phyloP scores from a whole-genome alignment of 2,113 vertebrate species.

The Pelobates fuscus region DNA sequence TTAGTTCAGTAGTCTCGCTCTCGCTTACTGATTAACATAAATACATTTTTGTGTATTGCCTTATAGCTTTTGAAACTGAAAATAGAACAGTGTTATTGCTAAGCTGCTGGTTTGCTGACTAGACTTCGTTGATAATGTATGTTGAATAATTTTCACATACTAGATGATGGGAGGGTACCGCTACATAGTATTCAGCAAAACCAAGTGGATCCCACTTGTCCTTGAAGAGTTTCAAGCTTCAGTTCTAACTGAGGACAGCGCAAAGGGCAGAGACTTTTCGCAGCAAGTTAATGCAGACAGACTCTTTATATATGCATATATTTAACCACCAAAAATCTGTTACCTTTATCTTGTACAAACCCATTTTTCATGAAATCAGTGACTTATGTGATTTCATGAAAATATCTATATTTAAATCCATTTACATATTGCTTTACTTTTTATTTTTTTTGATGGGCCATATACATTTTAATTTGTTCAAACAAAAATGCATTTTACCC shows the following conservation, averaged over 20 bases:
- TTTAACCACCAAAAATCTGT: neutral
- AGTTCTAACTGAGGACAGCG: constrained; percentile 54
- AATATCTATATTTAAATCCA: too few relatives aligned
- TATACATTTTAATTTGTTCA: too few relatives aligned
- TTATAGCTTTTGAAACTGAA: constrained; percentile 1
- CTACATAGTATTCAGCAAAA: constrained; percentile 53
- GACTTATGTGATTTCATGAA: too few relatives aligned
- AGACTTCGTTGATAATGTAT: constrained; percentile 41
- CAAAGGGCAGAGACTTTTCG: constrained; percentile 22
- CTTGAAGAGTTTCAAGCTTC: constrained; percentile 52
- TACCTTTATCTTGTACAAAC: too few relatives aligned
- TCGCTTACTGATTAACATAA: neutral
- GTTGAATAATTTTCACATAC: constrained; percentile 53
- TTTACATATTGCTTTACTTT: too few relatives aligned
- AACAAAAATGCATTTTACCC: too few relatives aligned
- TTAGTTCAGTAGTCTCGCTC: neutral
- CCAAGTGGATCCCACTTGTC: constrained; percentile 53
- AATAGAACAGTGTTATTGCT: neutral
- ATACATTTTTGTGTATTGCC: constrained; percentile 7
- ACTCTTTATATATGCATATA: neutral
- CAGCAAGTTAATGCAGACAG: constrained; percentile 49
- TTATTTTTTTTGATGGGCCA: too few relatives aligned
- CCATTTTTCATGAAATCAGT: too few relatives aligned
- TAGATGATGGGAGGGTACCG: constrained; percentile 52
- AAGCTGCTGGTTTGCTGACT: constrained; percentile 41